Base-by-base conservation (phyloP, 2,113 vertebrate genomes). In the Eubucco bourcierii region DNA sequence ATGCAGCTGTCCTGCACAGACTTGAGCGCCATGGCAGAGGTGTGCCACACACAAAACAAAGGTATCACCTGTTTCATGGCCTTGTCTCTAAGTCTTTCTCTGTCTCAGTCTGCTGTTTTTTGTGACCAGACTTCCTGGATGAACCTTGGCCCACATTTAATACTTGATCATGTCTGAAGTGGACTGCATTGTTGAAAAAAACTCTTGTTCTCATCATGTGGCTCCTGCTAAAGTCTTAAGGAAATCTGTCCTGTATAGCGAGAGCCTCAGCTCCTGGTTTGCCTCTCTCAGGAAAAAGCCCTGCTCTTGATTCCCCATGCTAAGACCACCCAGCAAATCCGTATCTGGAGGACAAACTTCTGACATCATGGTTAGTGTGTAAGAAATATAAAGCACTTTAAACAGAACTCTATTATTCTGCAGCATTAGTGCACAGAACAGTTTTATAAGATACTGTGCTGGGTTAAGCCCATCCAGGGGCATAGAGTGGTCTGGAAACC, bases 171-270 rank as follows among this genome's bases (percentile, higher is more conserved):
- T 66, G 25, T 47, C 25, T 78, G 41, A 71, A 59, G n/a, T 0
- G 0, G 23, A 5, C 28, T 10, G 8, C 25, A 7, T 5, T 74
- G 46, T 7, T 66, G 34, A 91, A 63, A 65, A 27, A 84, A 44
- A 2, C 8, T 58, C n/a, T 70, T 27, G 1, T 5, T 44, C 27
- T 55, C 46, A 28, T 28, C 10, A 1, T 0, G 2, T 1, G 6
- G 18, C 15, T 50, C 50, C n/a, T 66, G 39, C 33, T 64, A 16
- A 29, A 7, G 23, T 53, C 47, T 39, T 60, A 27, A 3, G 5
- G 19, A 16, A 28, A 41, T 53, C 17, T 59, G 25, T 63, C 11
- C 29, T 29, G 13, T 7, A 59, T 66, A 34, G 19, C 39, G 75
- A 41, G 46, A 53, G 8, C 33, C 28, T 71, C 23, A 41, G 10